Percentiles rank a stretch among this genome's conserved stretches.
Evolutionary conservation across 2,888 invertebrate species (phyloP).

Genomic region (Oscheius onirici): DNA sequence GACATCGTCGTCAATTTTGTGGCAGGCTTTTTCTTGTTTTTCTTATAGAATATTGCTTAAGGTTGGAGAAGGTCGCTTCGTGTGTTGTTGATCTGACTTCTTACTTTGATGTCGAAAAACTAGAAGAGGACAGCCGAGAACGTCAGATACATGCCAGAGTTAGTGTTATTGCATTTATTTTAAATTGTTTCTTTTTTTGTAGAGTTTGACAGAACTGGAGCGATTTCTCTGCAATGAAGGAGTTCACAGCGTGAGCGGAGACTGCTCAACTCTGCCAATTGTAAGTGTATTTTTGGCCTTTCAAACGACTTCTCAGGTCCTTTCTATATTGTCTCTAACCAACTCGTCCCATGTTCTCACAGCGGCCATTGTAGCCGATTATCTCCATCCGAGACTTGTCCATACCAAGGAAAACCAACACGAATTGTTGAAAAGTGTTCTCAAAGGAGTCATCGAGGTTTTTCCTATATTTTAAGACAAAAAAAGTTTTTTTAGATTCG

Average conservation of each 20-base stretch:
- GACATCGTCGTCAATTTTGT: slow-evolving; percentile 26
- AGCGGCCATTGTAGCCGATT: slow-evolving; percentile 41
- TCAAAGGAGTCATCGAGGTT: slow-evolving; percentile 36
- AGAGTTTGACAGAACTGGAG: slow-evolving; percentile 34
- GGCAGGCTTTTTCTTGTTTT: background rate
- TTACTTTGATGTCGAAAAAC: slow-evolving; percentile 11
- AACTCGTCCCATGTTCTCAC: slow-evolving; percentile 39
- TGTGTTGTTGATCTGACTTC: slow-evolving; percentile 41
- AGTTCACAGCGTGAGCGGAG: slow-evolving; percentile 39
- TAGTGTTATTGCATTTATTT: background rate
- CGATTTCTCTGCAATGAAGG: slow-evolving; percentile 41
- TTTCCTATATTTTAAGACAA: background rate
- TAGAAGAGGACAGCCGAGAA: slow-evolving; percentile 20
- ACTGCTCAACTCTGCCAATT: slow-evolving; percentile 46
- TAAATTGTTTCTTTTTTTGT: background rate
- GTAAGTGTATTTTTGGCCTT: slow-evolving; percentile 1
- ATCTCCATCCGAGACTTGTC: slow-evolving; percentile 44
- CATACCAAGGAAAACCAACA: slow-evolving; percentile 25
- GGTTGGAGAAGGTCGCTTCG: slow-evolving; percentile 52
- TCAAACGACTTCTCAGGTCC: slow-evolving; percentile 16
- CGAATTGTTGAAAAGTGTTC: slow-evolving; percentile 33
- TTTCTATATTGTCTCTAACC: slow-evolving; percentile 43
- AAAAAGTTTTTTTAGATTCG: slow-evolving; percentile 42
- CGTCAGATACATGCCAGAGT: slow-evolving; percentile 21
- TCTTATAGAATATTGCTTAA: slow-evolving; percentile 10